phyloP scores from a whole-genome alignment of 1,140 invertebrate genomes.

The Neoseiulus cucumeris region DNA sequence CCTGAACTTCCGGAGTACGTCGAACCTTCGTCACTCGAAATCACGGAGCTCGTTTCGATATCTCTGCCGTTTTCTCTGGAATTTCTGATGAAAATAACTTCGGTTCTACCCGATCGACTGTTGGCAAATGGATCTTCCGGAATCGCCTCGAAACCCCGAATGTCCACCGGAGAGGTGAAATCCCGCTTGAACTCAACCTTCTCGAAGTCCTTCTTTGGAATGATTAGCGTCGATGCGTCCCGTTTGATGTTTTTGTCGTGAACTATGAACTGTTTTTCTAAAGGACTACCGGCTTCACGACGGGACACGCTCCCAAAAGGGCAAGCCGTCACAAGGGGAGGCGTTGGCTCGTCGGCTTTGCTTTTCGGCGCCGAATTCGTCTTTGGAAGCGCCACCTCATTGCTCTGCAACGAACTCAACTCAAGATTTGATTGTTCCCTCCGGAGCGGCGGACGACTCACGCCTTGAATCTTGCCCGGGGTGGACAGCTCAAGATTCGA shows the following conservation, averaged over 20 bases:
- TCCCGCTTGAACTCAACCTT: conserved; percentile 6
- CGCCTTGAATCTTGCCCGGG: background rate
- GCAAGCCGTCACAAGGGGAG: background rate
- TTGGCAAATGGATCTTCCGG: background rate
- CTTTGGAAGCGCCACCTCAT: background rate
- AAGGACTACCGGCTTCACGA: background rate
- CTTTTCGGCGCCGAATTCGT: background rate
- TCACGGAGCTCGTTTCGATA: conserved; percentile 1
- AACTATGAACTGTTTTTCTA: conserved; percentile 2
- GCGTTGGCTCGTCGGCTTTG: background rate
- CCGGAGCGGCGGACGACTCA: background rate
- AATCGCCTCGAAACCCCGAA: conserved; percentile 1
- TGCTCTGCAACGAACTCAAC: background rate
- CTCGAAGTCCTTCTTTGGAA: conserved; percentile 2
- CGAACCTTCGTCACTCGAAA: conserved; percentile 1
- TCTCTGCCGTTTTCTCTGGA: background rate
- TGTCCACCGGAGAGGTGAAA: background rate
- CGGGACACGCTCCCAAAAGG: background rate
- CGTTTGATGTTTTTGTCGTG: background rate
- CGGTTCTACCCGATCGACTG: background rate
- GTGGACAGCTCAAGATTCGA: background rate
- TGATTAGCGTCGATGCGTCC: background rate
- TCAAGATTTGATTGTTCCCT: background rate
- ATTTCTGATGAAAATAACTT: background rate
- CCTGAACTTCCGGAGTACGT: background rate